These are phyloP conservation scores for Palythoa grandis DNA, from an alignment of 92 coral and sea anemone species.

Conservation along the genomic window DNA sequence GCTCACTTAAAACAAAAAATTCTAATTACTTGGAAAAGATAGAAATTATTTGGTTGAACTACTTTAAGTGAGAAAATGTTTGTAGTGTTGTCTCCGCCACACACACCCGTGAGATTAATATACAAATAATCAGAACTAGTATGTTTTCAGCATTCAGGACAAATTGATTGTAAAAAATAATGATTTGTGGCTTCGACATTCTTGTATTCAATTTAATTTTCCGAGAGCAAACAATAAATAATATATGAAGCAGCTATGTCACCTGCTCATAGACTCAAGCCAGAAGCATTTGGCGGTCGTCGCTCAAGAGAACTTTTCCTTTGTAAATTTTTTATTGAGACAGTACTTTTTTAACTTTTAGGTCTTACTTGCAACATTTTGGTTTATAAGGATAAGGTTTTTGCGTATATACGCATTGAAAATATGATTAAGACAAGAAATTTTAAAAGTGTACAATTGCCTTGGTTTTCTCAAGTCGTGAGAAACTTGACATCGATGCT, in stretches of 20 bases:
- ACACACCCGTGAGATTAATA: neutral
- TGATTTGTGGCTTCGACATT: constrained; percentile 26
- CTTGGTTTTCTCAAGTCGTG: neutral
- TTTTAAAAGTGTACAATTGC: constrained; percentile 7
- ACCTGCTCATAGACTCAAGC: constrained; percentile 37
- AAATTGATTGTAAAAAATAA: constrained; percentile 1
- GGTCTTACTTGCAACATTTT: neutral
- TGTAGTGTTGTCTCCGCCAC: neutral
- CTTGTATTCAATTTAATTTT: constrained; percentile 35
- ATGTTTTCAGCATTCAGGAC: constrained; percentile 9
- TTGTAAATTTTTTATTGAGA: neutral
- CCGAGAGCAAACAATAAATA: constrained; percentile 34
- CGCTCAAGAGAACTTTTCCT: neutral
- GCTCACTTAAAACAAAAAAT: constrained; percentile 8
- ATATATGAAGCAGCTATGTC: neutral
- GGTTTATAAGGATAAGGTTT: neutral
- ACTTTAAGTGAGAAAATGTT: neutral
- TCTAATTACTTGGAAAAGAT: constrained; percentile 25
- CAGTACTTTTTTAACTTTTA: neutral
- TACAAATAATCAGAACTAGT: neutral
- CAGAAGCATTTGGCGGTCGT: neutral
- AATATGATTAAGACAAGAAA: neutral
- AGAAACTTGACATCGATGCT: neutral
- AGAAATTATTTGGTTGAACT: neutral
- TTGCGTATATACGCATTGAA: neutral